Evolutionary conservation across 2,888 invertebrate genomes (phyloP).

Genomic region (Pollenia griseotomentosa): DNA sequence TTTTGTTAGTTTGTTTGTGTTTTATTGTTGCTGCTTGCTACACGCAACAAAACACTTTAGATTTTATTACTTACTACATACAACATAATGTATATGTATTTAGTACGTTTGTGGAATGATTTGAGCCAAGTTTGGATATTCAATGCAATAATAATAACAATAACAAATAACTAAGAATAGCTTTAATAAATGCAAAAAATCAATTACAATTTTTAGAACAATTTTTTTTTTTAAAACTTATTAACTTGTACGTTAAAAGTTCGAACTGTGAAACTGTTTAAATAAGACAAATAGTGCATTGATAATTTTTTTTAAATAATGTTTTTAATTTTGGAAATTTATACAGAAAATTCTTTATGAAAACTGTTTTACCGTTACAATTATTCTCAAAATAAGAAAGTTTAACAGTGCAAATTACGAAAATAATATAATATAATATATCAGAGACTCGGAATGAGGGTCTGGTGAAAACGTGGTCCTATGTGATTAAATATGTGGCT

Average conservation of each 20-base stretch:
- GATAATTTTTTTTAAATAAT: not conserved
- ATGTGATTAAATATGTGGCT: too few relatives aligned
- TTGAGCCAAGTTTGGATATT: slow-evolving; percentile 19
- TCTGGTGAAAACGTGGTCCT: too few relatives aligned
- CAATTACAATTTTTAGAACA: slow-evolving; percentile 15
- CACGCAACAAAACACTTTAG: slow-evolving; percentile 75
- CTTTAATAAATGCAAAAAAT: slow-evolving; percentile 30
- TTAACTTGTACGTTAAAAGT: not conserved
- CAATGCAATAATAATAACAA: slow-evolving; percentile 16
- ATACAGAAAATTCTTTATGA: too few relatives aligned
- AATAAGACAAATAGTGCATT: slow-evolving; percentile 47
- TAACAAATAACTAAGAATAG: slow-evolving; percentile 32
- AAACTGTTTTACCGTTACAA: too few relatives aligned
- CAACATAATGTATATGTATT: not conserved
- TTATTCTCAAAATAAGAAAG: too few relatives aligned
- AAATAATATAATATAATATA: too few relatives aligned
- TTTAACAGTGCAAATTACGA: too few relatives aligned
- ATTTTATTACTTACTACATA: slow-evolving; percentile 36
- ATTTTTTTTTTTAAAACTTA: not conserved
- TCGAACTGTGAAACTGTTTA: slow-evolving; percentile 18
- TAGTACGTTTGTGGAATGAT: not conserved
- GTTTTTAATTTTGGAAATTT: not conserved
- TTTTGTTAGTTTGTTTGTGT: slow-evolving; percentile 39
- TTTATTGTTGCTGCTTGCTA: slow-evolving; percentile 71
- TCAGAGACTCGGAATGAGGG: too few relatives aligned